Base-by-base conservation (phyloP, 1,140 invertebrate species). In the Ditylenchus dipsaci region DNA sequence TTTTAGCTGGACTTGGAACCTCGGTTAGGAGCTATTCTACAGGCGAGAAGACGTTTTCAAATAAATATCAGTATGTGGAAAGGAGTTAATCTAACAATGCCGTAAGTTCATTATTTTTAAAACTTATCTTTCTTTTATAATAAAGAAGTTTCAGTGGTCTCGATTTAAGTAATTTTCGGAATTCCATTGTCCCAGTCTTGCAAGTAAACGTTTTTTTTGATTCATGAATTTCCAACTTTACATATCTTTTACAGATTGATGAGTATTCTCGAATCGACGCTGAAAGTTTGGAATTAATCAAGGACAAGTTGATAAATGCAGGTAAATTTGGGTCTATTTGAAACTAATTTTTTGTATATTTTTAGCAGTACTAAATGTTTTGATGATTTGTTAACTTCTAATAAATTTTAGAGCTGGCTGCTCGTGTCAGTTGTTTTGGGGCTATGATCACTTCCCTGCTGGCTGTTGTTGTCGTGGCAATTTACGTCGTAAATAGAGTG, bases 1-100 rank as follows among this genome's bases (percentile, higher is more conserved):
- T 78, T 38, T 38, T 38, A 38, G 33, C 11, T 68, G 27, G 79
- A 80, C 69, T 33, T 83, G 7, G 73, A 74, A 27, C 72, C 72
- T 17, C 29, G 65, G 21, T 29, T 76, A 43, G 73, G 74, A 21
- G 61, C 76, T n/a, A 49, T 76, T 27, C 29, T 78, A 23, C 60
- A 72, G 17, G 76, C 76, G 33, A 38, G 53, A 42, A 62, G 76
- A 17, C 68, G 74, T 11, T 76, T 79, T 45, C 74, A 78, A 58
- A 78, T 77, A 21, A 78, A 76, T 58, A 29, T 30, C 5, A 61
- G 49, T 15, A 53, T 53, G 49, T 53, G 49, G 49, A 74, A 67
- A 45, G 74, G 75, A 49, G 49, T 19, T 26, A 75, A 75, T 49
- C 47, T 75, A n/a, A 43, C 69, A 11, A 49, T 75, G 58, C 59